These are phyloP conservation scores for Pseudois nayaur DNA, from an alignment of 2,113 vertebrate species.

Conservation along the genomic window DNA sequence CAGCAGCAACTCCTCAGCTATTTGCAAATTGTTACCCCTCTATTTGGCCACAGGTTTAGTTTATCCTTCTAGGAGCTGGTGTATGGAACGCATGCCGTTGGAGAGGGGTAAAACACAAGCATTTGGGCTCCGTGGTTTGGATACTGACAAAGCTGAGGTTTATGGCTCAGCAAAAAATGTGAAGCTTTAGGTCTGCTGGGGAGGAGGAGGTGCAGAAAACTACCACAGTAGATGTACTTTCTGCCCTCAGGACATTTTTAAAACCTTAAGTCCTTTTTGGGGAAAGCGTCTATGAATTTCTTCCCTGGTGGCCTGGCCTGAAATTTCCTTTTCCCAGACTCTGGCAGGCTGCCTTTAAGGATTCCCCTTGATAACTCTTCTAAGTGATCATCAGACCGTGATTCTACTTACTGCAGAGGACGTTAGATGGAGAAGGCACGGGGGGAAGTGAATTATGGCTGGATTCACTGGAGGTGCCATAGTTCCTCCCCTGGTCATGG, in stretches of 20 bases:
- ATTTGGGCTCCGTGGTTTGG: neutral
- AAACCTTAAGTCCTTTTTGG: neutral
- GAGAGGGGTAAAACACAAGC: neutral
- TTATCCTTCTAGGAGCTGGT: neutral
- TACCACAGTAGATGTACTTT: neutral
- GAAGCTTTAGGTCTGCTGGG: neutral
- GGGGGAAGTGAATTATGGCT: neutral
- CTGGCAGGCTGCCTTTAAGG: neutral
- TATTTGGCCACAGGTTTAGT: neutral
- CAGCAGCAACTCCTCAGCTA: constrained; percentile 20
- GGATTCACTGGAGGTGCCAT: neutral
- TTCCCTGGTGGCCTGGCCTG: neutral
- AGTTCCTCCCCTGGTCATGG: neutral
- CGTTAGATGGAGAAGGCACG: neutral
- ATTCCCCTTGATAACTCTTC: neutral
- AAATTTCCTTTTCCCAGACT: neutral
- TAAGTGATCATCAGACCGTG: neutral
- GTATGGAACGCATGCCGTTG: neutral
- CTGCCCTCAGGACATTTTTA: neutral
- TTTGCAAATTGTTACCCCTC: constrained; percentile 20
- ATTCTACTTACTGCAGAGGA: neutral
- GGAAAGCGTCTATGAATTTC: neutral
- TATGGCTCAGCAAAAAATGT: neutral
- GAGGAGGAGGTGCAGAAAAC: neutral
- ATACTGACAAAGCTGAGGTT: neutral